Evolutionary conservation across 1,140 invertebrate genomes (phyloP).

Genomic region (Atta colombica): DNA sequence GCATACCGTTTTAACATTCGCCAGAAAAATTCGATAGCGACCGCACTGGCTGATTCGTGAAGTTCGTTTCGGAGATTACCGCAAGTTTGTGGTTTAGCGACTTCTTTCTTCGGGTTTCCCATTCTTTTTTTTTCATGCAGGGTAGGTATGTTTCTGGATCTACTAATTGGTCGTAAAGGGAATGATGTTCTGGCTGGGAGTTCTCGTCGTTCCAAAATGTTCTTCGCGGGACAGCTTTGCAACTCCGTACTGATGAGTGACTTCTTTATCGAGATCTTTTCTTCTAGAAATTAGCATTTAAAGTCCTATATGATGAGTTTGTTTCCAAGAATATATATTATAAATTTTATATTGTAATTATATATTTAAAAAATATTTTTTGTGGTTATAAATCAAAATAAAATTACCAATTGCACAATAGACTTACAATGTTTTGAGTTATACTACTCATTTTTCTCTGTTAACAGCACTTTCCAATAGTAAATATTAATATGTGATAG

Average conservation of each 20-base stretch:
- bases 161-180: slow-evolving; percentile 80
- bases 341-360: slow-evolving; percentile 12
- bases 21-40: slow-evolving; percentile 59
- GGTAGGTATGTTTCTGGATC: slow-evolving; percentile 75
- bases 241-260: slow-evolving; percentile 33
- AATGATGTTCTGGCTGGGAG: slow-evolving; percentile 71
- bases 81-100: slow-evolving; percentile 34
- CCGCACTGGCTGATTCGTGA: slow-evolving; percentile 57
- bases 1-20: slow-evolving; percentile 48
- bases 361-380: neutral
- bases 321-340: slow-evolving; percentile 7
- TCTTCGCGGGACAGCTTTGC: slow-evolving; percentile 10
- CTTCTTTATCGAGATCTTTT: slow-evolving; percentile 63
- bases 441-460: too few species aligned
- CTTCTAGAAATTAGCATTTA: slow-evolving; percentile 49
- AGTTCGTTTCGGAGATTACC: slow-evolving; percentile 71
- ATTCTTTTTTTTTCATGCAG: slow-evolving; percentile 14
- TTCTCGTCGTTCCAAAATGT: slow-evolving; percentile 43
- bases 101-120: neutral
- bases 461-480: too few species aligned
- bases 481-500: too few species aligned
- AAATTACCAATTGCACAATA: too few species aligned
- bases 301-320: neutral
- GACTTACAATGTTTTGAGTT: too few species aligned
- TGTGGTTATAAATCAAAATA: neutral